Evolutionary conservation across 2,797 vertebrate species (phyloP).

Genomic region (Neomorphus geoffroyi): DNA sequence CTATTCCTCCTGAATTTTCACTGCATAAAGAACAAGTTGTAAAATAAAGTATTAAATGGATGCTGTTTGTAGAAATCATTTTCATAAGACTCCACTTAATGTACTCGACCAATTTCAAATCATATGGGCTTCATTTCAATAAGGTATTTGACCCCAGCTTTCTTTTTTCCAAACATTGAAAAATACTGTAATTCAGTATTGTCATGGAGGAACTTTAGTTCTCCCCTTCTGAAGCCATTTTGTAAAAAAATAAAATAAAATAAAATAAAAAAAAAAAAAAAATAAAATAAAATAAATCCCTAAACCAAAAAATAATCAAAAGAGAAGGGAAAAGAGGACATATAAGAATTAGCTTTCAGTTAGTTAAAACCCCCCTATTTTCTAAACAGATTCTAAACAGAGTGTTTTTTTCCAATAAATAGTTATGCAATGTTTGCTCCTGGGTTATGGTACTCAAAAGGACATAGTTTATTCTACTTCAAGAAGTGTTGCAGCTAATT

Average conservation of each 20-base stretch:
- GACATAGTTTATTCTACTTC: not conserved
- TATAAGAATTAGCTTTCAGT: not conserved
- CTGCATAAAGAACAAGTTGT: not conserved
- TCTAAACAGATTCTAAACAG: not conserved
- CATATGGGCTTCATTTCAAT: not conserved
- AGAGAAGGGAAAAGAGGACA: not conserved
- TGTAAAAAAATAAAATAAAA: not conserved
- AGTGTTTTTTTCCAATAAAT: not conserved
- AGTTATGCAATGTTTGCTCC: not conserved
- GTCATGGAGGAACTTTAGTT: not conserved
- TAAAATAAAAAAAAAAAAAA: too few relatives aligned
- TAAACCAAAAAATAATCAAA: not conserved
- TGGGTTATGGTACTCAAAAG: not conserved
- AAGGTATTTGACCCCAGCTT: not conserved
- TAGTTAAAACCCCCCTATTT: too few relatives aligned
- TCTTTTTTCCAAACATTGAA: not conserved
- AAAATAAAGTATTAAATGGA: not conserved
- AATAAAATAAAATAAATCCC: not conserved
- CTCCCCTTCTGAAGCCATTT: not conserved
- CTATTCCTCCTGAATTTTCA: not conserved
- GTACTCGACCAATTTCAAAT: not conserved
- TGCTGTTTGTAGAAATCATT: not conserved
- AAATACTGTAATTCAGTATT: not conserved
- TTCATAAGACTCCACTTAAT: not conserved
- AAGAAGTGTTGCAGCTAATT: not conserved